Base-by-base conservation (phyloP, 2,888 invertebrate species). In the Amiota communis region DNA sequence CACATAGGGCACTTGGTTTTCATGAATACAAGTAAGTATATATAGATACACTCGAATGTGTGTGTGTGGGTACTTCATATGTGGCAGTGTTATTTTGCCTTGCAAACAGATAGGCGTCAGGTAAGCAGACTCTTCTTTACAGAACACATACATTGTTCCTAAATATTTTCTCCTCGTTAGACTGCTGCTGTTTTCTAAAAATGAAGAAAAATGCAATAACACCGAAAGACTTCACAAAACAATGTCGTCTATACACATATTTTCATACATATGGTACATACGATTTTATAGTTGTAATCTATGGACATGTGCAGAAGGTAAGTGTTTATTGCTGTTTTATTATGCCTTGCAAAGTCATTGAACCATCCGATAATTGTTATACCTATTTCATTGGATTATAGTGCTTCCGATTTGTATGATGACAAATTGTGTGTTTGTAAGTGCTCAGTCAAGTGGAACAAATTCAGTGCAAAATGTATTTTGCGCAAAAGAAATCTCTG, bases 1-100 rank as follows among this genome's bases (percentile, higher is more conserved):
- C 80, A 63, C 23, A 13, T 46, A 36, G 6, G 12, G 4, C 63
- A 36, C 6, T 36, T 4, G 36, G 36, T 36, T 36, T 36, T 36
- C 36, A 36, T 36, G 36, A 36, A 2, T 36, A 36, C 36, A 36
- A 12, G n/a, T n/a, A 53, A n/a, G n/a, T n/a, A 53, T n/a, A 53
- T n/a, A 53, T 53, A 53, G 12, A 53, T 53, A 8, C 53, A 53
- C 53, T n/a, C 53, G 53, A 36, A 36, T 36, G 36, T 36, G 36
- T 36, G 2, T 36, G 36, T 36, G 6, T 6, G 2, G 0, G 36
- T 36, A 36, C 36, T 36, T 4, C 36, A 36, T 6, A 36, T 36
- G 36, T 36, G 36, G 36, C 6, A 12, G 12, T 4, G 8, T 10
- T 12, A n/a, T 53, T n/a, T 36, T 63, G 63, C n/a, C 12, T 63